Base-by-base conservation (phyloP, 2,888 invertebrate genomes). In the Watsonalla cultraria region DNA sequence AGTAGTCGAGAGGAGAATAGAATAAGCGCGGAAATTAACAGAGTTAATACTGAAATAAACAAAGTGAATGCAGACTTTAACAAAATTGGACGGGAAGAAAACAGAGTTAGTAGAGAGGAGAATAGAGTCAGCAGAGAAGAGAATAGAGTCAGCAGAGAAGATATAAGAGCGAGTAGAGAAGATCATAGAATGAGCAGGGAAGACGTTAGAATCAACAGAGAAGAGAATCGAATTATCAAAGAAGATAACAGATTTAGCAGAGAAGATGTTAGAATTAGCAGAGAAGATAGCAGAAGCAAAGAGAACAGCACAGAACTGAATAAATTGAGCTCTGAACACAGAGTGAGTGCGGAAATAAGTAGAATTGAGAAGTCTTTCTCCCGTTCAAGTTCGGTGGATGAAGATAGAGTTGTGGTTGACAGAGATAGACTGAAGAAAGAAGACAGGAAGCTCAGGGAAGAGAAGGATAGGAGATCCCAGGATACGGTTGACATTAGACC, bases 401-500 rank as follows among this genome's bases (percentile, higher is more conserved):
- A 57, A 42, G 54, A 51, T 33, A 55, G 53, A 14, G 51, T 53
- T 5, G 58, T 52, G 35, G 51, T 55, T 7, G 49, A 66, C 70
- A 80, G 54, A 55, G 71, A 70, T 57, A 74, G 64, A 59, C 56
- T 62, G 33, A 61, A 70, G 64, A 57, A 70, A 64, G 63, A 75
- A 51, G 61, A 72, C 62, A 64, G 66, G 49, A 71, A 69, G 11
- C 5, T 11, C 57, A 68, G 71, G 52, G 70, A 66, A 39, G 73
- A 62, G 54, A 70, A 54, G 9, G 75, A 75, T 48, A 70, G 75
- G 45, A 66, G 72, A 60, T 59, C 68, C 53, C 77, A 74, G 56
- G 78, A 78, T 60, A 70, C 78, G 9, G 78, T 87, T 0, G 86
- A 84, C 62, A 82, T 86, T 7, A 80, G 82, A 66, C 82, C 90